Evolutionary conservation across 2,888 invertebrate species (phyloP).

Genomic region (Druceiella hillmani): DNA sequence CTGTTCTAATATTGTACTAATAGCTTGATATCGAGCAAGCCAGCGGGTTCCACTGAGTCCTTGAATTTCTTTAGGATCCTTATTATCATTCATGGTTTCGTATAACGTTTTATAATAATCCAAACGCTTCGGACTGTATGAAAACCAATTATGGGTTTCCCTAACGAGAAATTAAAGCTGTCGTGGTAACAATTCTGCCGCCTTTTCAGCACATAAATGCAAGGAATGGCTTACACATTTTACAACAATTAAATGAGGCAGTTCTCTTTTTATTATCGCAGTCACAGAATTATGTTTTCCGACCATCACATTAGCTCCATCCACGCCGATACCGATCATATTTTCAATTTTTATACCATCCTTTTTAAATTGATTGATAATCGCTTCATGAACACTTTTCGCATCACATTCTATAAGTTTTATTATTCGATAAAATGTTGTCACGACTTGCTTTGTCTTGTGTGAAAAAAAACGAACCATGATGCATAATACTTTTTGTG

Average conservation of each 20-base stretch:
- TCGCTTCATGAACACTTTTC: constrained; percentile 9
- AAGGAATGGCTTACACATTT: constrained; percentile 17
- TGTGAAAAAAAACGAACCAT: constrained; percentile 22
- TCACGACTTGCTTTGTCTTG: too few relatives aligned
- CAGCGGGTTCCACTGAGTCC: constrained; percentile 25
- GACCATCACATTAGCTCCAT: constrained; percentile 25
- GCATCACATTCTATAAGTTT: constrained; percentile 18
- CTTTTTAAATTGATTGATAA: constrained; percentile 15
- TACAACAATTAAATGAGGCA: constrained; percentile 15
- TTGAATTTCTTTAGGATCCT: constrained; percentile 20
- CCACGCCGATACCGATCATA: constrained; percentile 23
- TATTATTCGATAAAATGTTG: constrained; percentile 22
- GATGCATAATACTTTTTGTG: constrained; percentile 18
- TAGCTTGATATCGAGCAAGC: constrained; percentile 22
- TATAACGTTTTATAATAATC: constrained; percentile 22
- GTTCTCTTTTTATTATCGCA: constrained; percentile 18
- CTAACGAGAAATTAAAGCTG: constrained; percentile 23
- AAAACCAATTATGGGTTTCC: constrained; percentile 26
- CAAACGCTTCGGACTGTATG: constrained; percentile 24
- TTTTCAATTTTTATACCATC: too few relatives aligned
- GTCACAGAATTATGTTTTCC: constrained; percentile 19
- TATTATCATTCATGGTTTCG: constrained; percentile 21
- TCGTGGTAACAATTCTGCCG: constrained; percentile 15
- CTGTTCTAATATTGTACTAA: constrained; percentile 25
- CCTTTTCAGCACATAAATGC: constrained; percentile 18